Evolutionary conservation across 2,113 vertebrate genomes (phyloP).

Genomic region (Gavia stellata): DNA sequence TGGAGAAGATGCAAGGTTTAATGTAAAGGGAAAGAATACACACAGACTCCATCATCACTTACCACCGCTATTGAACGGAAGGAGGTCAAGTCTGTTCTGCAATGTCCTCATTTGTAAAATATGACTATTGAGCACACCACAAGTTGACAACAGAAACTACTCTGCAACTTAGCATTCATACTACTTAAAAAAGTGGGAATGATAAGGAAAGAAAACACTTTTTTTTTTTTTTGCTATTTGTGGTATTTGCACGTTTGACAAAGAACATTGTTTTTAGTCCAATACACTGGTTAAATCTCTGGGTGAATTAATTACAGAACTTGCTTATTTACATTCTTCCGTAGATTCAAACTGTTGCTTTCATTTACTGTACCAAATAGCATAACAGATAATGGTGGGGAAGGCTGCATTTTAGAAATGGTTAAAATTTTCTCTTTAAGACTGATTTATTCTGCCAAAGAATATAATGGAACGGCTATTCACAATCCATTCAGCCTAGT

Average conservation of each 20-base stretch:
- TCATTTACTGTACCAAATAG: background rate
- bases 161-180: background rate
- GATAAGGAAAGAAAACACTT: background rate
- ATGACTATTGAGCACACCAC: background rate
- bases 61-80: background rate
- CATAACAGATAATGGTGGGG: background rate
- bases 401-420: background rate
- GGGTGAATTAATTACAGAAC: background rate
- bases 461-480: background rate
- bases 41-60: background rate
- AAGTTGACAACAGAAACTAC: background rate
- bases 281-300: background rate
- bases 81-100: background rate
- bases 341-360: background rate
- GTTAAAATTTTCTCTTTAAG: background rate
- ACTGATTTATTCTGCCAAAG: background rate
- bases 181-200: background rate
- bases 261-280: background rate
- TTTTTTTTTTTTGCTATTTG: background rate
- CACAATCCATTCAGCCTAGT: background rate
- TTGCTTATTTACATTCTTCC: background rate
- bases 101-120: background rate
- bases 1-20: background rate
- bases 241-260: background rate
- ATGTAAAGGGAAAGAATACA: background rate